A percentile compares a stretch with the other conserved stretches of the same genome.
Evolutionary conservation across 2,888 invertebrate genomes (phyloP).

Genomic region (Lomographa bimaculata): DNA sequence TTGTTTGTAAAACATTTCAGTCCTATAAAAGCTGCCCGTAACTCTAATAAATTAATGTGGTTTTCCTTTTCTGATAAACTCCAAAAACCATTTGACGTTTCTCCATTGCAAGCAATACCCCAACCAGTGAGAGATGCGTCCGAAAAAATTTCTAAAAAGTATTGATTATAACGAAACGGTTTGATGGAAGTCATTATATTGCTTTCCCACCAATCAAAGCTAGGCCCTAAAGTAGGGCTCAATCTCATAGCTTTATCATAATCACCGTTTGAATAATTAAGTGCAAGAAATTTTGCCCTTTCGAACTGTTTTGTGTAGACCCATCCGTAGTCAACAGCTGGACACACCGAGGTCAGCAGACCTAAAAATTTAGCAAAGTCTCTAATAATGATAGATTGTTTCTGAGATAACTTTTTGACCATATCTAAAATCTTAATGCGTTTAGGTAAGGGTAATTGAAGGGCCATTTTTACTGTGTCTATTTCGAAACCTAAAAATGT

Average conservation of each 20-base stretch:
- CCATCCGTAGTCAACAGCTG: constrained; percentile 1
- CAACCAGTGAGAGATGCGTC: constrained; percentile 1
- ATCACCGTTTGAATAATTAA: background rate
- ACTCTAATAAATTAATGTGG: constrained; percentile 19
- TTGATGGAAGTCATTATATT: background rate
- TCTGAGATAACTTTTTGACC: background rate
- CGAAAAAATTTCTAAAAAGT: background rate
- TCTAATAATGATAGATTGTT: background rate
- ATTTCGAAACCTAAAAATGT: constrained; percentile 10
- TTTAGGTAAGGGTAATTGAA: background rate
- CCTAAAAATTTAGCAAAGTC: background rate
- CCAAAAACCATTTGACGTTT: constrained; percentile 3
- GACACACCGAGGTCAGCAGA: background rate
- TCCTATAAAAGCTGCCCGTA: background rate
- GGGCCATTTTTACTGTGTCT: constrained; percentile 1
- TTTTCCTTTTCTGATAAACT: background rate
- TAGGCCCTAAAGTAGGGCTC: background rate
- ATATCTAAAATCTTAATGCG: background rate
- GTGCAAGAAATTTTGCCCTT: background rate
- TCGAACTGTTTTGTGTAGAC: background rate
- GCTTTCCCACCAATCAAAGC: background rate
- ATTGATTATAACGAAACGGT: background rate
- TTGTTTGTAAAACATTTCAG: constrained; percentile 3
- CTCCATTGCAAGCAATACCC: background rate
- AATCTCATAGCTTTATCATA: too few relatives aligned